Conservation (phyloP, 1,140 invertebrate genomes). For the Homalodisca vitripennis region DNA sequence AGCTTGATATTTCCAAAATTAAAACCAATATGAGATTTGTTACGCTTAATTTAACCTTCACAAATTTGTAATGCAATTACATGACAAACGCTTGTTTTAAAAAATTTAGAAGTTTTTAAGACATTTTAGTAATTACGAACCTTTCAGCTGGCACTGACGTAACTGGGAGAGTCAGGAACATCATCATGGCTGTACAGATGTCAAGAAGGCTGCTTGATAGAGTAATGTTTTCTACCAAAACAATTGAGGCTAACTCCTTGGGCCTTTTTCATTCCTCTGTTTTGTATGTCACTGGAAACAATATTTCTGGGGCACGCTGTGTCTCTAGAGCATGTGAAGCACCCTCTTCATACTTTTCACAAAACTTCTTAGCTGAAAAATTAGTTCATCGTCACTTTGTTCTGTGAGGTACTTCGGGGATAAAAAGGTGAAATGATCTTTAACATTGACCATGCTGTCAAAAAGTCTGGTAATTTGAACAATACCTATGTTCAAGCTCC, state of each 20-base stretch:
- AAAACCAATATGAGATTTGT: background rate
- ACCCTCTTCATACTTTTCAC: background rate
- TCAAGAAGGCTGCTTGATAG: constrained; percentile 8
- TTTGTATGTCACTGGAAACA: background rate
- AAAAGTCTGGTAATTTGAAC: background rate
- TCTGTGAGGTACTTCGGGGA: background rate
- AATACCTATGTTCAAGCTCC: background rate
- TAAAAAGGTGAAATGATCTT: background rate
- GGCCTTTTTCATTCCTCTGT: background rate
- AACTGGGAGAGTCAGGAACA: constrained; percentile 30
- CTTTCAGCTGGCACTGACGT: constrained; percentile 9
- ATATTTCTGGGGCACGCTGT: background rate
- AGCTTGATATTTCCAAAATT: background rate
- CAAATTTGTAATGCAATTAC: background rate
- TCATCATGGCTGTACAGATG: constrained; percentile 17
- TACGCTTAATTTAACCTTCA: background rate
- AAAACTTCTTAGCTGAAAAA: background rate
- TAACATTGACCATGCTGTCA: background rate
- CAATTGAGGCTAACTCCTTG: background rate
- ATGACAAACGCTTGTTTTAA: background rate
- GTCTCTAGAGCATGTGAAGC: background rate
- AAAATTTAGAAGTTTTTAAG: background rate
- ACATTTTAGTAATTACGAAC: too few relatives aligned
- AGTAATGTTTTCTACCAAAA: constrained; percentile 10
- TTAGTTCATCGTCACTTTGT: background rate